These are phyloP conservation scores for Phenganax subtilis DNA, from an alignment of 92 coral and sea anemone species.

Conservation along the genomic window DNA sequence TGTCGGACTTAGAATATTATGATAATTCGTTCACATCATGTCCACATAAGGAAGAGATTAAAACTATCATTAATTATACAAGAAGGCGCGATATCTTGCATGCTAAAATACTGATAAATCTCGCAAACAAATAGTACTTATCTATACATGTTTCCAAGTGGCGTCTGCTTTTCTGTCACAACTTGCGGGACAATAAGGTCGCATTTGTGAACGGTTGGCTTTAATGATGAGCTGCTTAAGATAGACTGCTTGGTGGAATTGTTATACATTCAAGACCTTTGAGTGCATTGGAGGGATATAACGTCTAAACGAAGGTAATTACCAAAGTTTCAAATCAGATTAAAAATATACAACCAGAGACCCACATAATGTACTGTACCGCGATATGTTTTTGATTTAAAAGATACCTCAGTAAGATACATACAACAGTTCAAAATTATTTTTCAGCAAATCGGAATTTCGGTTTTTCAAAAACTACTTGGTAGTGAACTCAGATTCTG, in stretches of 20 bases:
- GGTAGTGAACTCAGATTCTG: no score
- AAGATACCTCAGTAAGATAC: not conserved
- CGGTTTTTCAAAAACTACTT: no score
- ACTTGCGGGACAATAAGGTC: not conserved
- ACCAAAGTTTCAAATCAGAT: not conserved
- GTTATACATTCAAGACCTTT: not conserved
- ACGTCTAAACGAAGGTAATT: slow-evolving; percentile 6
- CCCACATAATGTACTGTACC: not conserved
- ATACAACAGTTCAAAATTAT: not conserved
- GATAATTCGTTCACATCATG: slow-evolving; percentile 20
- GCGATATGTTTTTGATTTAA: not conserved
- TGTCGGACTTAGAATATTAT: slow-evolving; percentile 21
- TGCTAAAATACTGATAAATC: slow-evolving; percentile 10
- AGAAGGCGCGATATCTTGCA: slow-evolving; percentile 36
- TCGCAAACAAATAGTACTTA: not conserved
- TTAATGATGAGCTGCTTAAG: slow-evolving; percentile 9
- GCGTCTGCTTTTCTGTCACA: slow-evolving; percentile 5
- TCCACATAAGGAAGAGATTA: slow-evolving; percentile 39
- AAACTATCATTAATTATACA: slow-evolving; percentile 36
- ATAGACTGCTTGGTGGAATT: slow-evolving; percentile 4
- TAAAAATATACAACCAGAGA: not conserved
- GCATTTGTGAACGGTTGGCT: not conserved
- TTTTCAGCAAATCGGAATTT: not conserved
- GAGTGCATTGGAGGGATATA: not conserved
- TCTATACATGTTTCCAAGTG: not conserved